A percentile compares a stretch with the other conserved stretches of the same genome.
Conservation (phyloP, 2,888 invertebrate genomes). For the Harpagoxenus sublaevis region DNA sequence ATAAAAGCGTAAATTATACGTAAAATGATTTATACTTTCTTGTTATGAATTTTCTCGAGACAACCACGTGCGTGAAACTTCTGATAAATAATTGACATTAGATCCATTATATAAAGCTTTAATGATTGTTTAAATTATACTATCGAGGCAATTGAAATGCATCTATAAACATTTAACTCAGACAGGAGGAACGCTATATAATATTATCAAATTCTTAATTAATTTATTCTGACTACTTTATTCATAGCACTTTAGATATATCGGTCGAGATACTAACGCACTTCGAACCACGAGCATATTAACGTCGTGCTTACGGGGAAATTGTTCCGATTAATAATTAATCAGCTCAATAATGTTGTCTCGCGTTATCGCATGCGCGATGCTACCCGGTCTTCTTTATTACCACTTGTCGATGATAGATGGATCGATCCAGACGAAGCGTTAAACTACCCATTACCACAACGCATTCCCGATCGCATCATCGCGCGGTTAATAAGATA, state of each 20-base stretch:
- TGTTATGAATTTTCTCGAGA: neutral
- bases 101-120: neutral
- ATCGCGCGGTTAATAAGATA: conserved; percentile 49
- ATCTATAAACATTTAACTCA: neutral
- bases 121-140: conserved; percentile 6
- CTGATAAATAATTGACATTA: neutral
- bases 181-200: neutral
- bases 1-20: neutral
- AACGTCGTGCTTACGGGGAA: conserved; percentile 24
- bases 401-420: conserved; percentile 44
- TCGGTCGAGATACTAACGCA: neutral
- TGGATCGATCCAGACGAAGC: conserved; percentile 41
- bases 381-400: conserved; percentile 43
- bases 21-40: neutral
- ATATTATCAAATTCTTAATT: conserved; percentile 6
- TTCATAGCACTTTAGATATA: neutral
- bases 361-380: conserved; percentile 43
- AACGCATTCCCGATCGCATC: conserved; percentile 48
- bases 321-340: conserved; percentile 49
- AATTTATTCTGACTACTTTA: conserved; percentile 4
- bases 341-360: conserved; percentile 51
- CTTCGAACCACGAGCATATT: neutral
- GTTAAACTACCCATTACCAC: conserved; percentile 50
- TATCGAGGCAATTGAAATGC: neutral
- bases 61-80: too few species aligned